These are phyloP conservation scores for Muricea muricata DNA, from an alignment of 92 coral and sea anemone species.

Conservation along the genomic window DNA sequence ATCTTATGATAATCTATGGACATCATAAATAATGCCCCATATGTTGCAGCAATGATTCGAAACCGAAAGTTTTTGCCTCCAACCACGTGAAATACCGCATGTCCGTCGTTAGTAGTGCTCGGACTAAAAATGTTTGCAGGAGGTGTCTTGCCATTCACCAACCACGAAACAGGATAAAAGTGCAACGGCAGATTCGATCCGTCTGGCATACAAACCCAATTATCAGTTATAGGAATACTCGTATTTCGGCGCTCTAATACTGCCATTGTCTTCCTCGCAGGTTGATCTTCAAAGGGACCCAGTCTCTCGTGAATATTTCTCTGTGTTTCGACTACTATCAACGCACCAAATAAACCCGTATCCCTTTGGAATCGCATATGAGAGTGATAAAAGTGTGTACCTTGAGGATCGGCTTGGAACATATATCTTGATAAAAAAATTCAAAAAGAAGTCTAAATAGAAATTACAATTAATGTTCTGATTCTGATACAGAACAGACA, in stretches of 20 bases:
- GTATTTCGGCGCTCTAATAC: constrained; percentile 5
- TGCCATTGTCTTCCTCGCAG: constrained; percentile 46
- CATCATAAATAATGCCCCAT: constrained; percentile 20
- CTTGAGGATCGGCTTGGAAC: constrained; percentile 71
- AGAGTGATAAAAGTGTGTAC: constrained; percentile 85
- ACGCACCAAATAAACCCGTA: constrained; percentile 75
- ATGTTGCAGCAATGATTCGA: constrained; percentile 62
- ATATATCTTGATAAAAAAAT: constrained; percentile 43
- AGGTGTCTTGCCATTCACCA: background rate
- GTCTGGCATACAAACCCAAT: background rate
- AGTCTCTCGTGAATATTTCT: background rate
- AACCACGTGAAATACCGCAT: constrained; percentile 65
- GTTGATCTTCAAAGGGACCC: constrained; percentile 24
- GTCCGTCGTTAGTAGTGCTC: constrained; percentile 14
- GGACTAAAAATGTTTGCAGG: background rate
- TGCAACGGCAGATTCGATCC: background rate
- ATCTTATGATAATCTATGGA: constrained; percentile 70
- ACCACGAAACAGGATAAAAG: constrained; percentile 2
- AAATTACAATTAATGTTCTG: too few relatives aligned
- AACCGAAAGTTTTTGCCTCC: constrained; percentile 64
- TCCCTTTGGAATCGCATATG: constrained; percentile 72
- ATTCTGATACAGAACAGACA: too few relatives aligned
- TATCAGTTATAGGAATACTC: background rate
- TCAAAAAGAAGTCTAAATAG: too few relatives aligned
- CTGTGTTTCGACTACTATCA: constrained; percentile 30